Evolutionary conservation across 2,797 vertebrate species (phyloP), one percentile per base, ranked within the genome.

Genomic region (Botia almorhae): DNA sequence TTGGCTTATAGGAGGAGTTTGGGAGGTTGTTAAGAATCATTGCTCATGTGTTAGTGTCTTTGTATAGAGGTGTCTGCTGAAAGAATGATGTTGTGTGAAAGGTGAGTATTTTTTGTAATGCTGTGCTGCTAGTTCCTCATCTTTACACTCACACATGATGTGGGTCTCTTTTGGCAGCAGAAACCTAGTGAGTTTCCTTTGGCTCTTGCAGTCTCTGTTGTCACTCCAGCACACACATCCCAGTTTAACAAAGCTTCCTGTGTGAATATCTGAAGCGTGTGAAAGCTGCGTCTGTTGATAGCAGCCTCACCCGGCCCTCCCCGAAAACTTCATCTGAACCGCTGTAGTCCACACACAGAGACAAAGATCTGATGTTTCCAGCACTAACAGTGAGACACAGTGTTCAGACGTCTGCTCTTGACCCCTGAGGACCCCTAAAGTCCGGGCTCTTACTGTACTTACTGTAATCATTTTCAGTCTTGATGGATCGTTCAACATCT

Each of bases 201-300:
- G 76, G 76, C 72, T 53, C 43, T 48, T 8, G 21, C 39, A n/a
- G 26, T 69, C 39, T 51, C 51, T 61, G 65, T 79, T 70, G 29
- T 65, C 80, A 77, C 76, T 69, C 67, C 43, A 58, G 53, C 23
- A 3, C 17, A 56, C 39, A 43, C 39, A 43, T 6, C 39, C 7
- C 39, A 77, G 75, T 55, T 72, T 64, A 68, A 84, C 83, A 84
- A 82, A 56, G 72, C 64, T 16, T 60, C 77, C 56, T 78, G 80
- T 73, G 73, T 85, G 70, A 55, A n/a, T 43, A 19, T 29, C 39
- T n/a, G 7, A 50, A 70, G 68, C 55, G 50, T 79, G 78, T 82
- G 71, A 84, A 84, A 75, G 75, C 39, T 5, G 50, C 33, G n/a
- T 81, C 64, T 75, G 74, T 50, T 72, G 60, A 67, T 63, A 46